Base-by-base conservation (phyloP, 92 coral and sea anemone genomes). In the Montipora capitata region DNA sequence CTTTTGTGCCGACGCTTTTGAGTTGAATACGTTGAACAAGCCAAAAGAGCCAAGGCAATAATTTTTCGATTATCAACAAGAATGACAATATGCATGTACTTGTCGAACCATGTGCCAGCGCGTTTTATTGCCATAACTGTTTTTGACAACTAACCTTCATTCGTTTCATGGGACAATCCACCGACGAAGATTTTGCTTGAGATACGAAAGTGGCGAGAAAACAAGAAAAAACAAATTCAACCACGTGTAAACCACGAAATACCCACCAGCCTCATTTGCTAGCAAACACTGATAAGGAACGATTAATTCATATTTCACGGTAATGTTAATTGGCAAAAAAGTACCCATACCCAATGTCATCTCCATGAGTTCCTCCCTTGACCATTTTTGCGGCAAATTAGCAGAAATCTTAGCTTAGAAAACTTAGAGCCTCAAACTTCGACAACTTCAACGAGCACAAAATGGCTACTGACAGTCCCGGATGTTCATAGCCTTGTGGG, bases 101-200 rank as follows among this genome's bases (percentile, higher is more conserved):
- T 20, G 27, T 20, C 27, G 27, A 20, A 20, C 27, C 27, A 20
- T 20, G 35, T 27, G 35, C 35, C 35, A 5, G 7, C 52, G 2
- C 52, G 52, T 48, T 48, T 5, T 54, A 0, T 12, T 7, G 3
- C 61, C 35, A 27, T 27, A 54, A 9, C 3, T 7, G 18, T 3
- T 17, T 63, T 16, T 0, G 2, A 48, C 3, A 68, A 68, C 91
- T 48, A 87, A 96, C 99, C 99, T 87, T 83, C 88, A 9, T 84
- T 82, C 15, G 99, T 96, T 27, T 76, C 88, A 68, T 94, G 93
- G 11, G 93, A 91, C 78, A 96, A 83, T 18, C 99, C 99, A 48
- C 99, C 99, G 67, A 96, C 99, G 83, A 96, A 96, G 66, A 96
- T 87, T 96, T 96, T 96, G 44, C 99, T 96, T 88, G 49, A 83